Evolutionary conservation across 2,113 vertebrate species (phyloP).

Genomic region (Leptodactylus fuscus): DNA sequence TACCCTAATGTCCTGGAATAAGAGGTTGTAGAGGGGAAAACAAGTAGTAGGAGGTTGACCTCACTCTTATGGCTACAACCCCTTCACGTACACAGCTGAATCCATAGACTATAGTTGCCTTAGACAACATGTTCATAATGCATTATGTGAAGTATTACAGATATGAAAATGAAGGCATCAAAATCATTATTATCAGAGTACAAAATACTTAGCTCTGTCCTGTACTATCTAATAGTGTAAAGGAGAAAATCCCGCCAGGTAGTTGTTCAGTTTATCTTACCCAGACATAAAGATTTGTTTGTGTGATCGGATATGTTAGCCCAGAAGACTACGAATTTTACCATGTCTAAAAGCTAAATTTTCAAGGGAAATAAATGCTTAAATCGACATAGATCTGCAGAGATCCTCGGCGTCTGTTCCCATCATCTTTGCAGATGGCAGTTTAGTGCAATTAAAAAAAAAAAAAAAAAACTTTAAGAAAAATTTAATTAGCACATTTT

Average conservation of each 20-base stretch:
- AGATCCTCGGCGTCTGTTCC: conserved; percentile 47
- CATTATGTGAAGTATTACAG: background rate
- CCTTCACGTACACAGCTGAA: too few relatives aligned
- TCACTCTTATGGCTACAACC: too few relatives aligned
- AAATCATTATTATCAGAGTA: background rate
- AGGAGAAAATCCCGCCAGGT: background rate
- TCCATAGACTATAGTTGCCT: too few relatives aligned
- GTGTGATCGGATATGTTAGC: background rate
- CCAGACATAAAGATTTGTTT: conserved; percentile 15
- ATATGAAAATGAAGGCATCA: background rate
- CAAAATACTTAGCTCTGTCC: background rate
- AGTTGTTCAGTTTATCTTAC: background rate
- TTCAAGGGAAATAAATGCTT: conserved; percentile 44
- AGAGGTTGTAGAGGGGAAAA: too few relatives aligned
- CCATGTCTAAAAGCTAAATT: conserved; percentile 32
- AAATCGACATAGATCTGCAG: conserved; percentile 46
- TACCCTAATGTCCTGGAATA: too few relatives aligned
- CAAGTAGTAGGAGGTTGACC: too few relatives aligned
- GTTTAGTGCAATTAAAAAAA: conserved; percentile 55
- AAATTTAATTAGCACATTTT: conserved; percentile 53
- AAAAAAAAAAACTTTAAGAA: conserved; percentile 33
- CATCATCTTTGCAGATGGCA: conserved; percentile 48
- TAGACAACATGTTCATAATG: too few relatives aligned
- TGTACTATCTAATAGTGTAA: background rate
- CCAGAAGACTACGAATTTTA: conserved; percentile 25